A percentile compares a stretch with the other conserved stretches of the same genome.
phyloP scores from a whole-genome alignment of 1,140 invertebrate genomes.

The Macrostomum lignano region DNA sequence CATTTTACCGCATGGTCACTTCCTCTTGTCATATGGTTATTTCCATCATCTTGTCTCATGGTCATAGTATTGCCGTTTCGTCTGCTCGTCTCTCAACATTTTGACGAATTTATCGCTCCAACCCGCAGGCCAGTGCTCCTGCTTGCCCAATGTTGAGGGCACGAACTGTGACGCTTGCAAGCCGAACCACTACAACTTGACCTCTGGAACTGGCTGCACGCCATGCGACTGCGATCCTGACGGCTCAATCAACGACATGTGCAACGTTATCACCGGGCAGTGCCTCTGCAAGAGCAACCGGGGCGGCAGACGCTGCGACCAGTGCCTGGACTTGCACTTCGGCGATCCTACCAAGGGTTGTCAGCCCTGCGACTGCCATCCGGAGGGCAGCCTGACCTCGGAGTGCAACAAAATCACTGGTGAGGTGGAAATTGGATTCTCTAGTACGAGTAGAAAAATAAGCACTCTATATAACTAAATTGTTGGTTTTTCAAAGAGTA shows the following conservation, averaged over 20 bases:
- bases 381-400: slow-evolving; percentile 45
- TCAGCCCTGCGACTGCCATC: slow-evolving; percentile 55
- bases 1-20: too few relatives aligned
- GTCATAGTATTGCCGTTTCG: too few relatives aligned
- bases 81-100: too few relatives aligned
- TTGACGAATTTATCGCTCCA: too few relatives aligned
- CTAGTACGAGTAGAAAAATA: too few relatives aligned
- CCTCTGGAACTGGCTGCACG: slow-evolving; percentile 61
- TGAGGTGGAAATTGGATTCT: too few relatives aligned
- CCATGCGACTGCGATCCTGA: slow-evolving; percentile 56
- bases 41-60: too few relatives aligned
- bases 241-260: too few relatives aligned
- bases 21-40: too few relatives aligned
- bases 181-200: slow-evolving; percentile 50
- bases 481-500: too few relatives aligned
- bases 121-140: slow-evolving; percentile 54
- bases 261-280: slow-evolving; percentile 54
- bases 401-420: slow-evolving; percentile 34
- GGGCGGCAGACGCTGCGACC: slow-evolving; percentile 67
- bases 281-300: slow-evolving; percentile 65
- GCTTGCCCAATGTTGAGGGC: slow-evolving; percentile 64
- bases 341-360: slow-evolving; percentile 46
- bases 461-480: too few relatives aligned
- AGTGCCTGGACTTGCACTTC: slow-evolving; percentile 70
- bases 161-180: slow-evolving; percentile 64